phyloP scores from a whole-genome alignment of 1,140 invertebrate genomes.

The Mizuhopecten yessoensis region DNA sequence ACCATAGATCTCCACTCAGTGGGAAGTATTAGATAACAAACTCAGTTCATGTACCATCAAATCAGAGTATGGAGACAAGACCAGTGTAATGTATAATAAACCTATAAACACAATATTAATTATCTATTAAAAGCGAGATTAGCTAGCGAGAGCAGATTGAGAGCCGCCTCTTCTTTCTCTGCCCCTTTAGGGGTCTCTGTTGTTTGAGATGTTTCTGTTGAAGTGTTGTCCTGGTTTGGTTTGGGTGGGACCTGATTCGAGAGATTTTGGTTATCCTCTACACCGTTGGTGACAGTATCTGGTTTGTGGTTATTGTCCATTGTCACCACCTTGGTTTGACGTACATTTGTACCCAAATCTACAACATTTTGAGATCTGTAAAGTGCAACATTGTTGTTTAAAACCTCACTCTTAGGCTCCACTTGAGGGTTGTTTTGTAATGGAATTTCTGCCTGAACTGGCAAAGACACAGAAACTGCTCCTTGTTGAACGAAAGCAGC shows the following conservation, averaged over 20 bases:
- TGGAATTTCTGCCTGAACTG: conserved; percentile 17
- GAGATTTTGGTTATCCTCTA: background rate
- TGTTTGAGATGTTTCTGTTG: background rate
- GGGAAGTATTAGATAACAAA: no score
- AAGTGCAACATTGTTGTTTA: background rate
- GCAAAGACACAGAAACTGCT: background rate
- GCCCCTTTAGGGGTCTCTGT: conserved; percentile 2
- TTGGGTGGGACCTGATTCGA: background rate
- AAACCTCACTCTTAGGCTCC: background rate
- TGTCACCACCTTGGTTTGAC: background rate
- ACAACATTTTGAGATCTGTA: conserved; percentile 11
- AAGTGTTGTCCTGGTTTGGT: background rate
- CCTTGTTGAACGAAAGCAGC: background rate
- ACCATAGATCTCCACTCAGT: no score
- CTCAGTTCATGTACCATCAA: no score
- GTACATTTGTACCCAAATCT: background rate
- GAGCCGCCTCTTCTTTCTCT: conserved; percentile 14
- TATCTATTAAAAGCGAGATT: conserved; percentile 2
- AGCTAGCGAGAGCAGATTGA: background rate
- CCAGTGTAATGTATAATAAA: no score
- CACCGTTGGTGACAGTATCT: background rate
- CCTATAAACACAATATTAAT: no score
- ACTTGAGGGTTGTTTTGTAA: background rate
- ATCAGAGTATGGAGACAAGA: no score
- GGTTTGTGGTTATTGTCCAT: background rate